Percentiles rank a stretch among this genome's conserved stretches.
phyloP scores from a whole-genome alignment of 2,113 vertebrate genomes.

The Prietella phreatophila region DNA sequence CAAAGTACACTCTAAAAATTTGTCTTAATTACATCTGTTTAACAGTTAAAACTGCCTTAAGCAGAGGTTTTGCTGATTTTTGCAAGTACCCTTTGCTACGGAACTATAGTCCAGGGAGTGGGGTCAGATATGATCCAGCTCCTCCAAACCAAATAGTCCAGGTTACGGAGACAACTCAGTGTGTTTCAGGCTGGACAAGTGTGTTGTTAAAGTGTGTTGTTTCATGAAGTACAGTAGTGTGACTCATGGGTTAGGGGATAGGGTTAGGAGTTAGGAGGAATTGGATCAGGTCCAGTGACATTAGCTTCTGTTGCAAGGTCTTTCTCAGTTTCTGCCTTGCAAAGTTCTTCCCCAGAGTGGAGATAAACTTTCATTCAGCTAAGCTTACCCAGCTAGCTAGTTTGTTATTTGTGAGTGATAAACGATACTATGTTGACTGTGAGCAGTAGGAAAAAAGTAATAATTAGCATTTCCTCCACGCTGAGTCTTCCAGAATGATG shows the following conservation, averaged over 20 bases:
- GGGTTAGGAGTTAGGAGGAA: not conserved
- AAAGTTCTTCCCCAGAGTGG: not conserved
- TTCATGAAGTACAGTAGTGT: not conserved
- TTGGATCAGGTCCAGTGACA: not conserved
- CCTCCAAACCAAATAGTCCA: not conserved
- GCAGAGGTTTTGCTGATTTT: not conserved
- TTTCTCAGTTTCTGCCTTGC: not conserved
- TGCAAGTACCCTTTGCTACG: not conserved
- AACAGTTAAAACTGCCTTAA: not conserved
- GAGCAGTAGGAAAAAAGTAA: not conserved
- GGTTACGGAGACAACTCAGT: not conserved
- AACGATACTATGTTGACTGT: not conserved
- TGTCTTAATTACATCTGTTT: not conserved
- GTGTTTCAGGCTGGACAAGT: not conserved
- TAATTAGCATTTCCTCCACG: not conserved
- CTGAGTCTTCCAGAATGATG: not conserved
- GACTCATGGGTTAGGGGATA: not conserved
- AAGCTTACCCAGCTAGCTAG: not conserved
- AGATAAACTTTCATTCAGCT: no score
- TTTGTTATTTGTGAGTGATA: not conserved
- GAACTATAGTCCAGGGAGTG: not conserved
- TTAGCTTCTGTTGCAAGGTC: not conserved
- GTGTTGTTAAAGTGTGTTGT: not conserved
- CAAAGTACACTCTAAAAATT: not conserved
- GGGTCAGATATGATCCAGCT: not conserved